Conservation (phyloP, 2,888 invertebrate species). For the Macaria liturata region DNA sequence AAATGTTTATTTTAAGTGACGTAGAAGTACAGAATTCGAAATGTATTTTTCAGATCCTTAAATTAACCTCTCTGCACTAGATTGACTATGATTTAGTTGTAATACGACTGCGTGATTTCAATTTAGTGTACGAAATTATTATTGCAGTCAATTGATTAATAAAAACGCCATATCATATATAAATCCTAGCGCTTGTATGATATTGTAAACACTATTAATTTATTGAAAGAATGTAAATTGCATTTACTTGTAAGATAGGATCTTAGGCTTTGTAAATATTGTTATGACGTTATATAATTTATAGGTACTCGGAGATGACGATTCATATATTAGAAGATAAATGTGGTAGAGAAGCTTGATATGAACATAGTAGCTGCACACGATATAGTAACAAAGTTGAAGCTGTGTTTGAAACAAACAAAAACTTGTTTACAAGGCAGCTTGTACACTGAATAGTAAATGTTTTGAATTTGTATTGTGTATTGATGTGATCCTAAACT, state of each 20-base stretch:
- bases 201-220: constrained; percentile 81
- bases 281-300: constrained; percentile 83
- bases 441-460: constrained; percentile 68
- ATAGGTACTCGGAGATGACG: constrained; percentile 72
- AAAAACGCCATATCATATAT: constrained; percentile 78
- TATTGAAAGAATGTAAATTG: constrained; percentile 79
- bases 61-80: constrained; percentile 3
- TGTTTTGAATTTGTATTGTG: constrained; percentile 75
- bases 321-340: constrained; percentile 65
- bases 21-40: constrained; percentile 4
- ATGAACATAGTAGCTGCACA: constrained; percentile 73
- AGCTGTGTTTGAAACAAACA: constrained; percentile 9
- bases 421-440: constrained; percentile 7
- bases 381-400: constrained; percentile 47
- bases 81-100: constrained; percentile 15
- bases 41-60: constrained; percentile 8
- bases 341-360: constrained; percentile 66
- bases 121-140: constrained; percentile 37
- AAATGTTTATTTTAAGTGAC: constrained; percentile 5
- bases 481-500: constrained; percentile 66
- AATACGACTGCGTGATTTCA: constrained; percentile 28
- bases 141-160: constrained; percentile 68
- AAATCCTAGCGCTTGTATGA: constrained; percentile 79
- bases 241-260: constrained; percentile 80
- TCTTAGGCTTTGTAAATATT: constrained; percentile 82